phyloP scores from a whole-genome alignment of 2,797 vertebrate genomes.

The Pseudomugil tenellus region DNA sequence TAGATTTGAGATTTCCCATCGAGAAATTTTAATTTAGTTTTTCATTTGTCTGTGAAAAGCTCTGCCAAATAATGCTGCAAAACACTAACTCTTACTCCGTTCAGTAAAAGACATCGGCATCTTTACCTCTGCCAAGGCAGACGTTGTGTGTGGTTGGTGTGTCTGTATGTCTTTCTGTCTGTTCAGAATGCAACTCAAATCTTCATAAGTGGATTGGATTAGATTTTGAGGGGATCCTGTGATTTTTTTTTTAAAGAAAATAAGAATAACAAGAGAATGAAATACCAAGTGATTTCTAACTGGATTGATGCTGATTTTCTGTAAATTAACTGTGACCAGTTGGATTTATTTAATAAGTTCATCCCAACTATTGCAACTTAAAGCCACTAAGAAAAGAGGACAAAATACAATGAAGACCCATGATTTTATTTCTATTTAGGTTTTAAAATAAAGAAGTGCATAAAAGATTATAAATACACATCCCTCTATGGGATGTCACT shows the following conservation, averaged over 20 bases:
- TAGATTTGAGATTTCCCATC: constrained; percentile 2
- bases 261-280: background rate
- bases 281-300: background rate
- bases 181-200: no score
- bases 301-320: background rate
- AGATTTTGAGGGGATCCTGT: no score
- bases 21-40: no score
- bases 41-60: background rate
- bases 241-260: no score
- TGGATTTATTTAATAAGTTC: background rate
- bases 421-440: no score
- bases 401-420: background rate
- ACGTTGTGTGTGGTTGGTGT: no score
- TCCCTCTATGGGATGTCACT: no score
- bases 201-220: no score
- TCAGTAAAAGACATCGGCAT: background rate
- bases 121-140: no score
- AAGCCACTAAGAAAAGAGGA: background rate
- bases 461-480: no score
- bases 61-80: background rate
- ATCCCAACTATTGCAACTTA: background rate
- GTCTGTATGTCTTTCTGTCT: no score
- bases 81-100: background rate
- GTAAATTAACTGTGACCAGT: background rate
- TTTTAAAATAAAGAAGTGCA: no score